Conservation (phyloP, 2,797 vertebrate species). For the Diplodus puntazzo region DNA sequence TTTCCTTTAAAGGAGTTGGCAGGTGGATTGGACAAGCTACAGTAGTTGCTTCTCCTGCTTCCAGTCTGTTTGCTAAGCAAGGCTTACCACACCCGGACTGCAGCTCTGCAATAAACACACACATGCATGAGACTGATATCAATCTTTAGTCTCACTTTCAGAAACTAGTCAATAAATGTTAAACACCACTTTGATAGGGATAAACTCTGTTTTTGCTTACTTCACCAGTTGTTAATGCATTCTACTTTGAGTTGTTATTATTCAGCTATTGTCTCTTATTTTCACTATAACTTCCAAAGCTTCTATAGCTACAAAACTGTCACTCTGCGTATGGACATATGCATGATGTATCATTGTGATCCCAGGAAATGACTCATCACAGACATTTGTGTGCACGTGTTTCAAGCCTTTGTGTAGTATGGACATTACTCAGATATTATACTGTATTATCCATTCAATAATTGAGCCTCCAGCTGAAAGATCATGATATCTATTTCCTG, state of each 20-base stretch:
- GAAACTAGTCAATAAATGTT: neutral
- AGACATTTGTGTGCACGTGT: conserved; percentile 22
- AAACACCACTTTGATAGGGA: neutral
- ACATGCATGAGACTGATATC: neutral
- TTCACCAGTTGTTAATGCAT: neutral
- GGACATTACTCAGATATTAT: conserved; percentile 52
- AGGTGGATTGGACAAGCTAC: neutral
- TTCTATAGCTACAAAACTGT: neutral
- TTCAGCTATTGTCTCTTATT: neutral
- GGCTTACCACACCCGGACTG: neutral
- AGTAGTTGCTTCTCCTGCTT: too few species aligned
- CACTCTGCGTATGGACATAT: conserved; percentile 10
- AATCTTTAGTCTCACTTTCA: neutral
- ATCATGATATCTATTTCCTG: conserved; percentile 60
- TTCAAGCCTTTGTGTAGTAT: conserved; percentile 43
- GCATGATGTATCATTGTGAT: conserved; percentile 26
- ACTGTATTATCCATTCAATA: conserved; percentile 45
- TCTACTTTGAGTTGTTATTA: neutral
- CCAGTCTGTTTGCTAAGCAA: neutral
- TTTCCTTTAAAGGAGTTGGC: neutral
- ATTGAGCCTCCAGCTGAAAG: conserved; percentile 49
- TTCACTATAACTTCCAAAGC: neutral
- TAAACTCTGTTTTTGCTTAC: neutral
- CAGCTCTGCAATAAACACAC: neutral
- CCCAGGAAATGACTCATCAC: conserved; percentile 57